A percentile compares a stretch with the other conserved stretches of the same genome.
phyloP scores from a whole-genome alignment of 2,888 invertebrate genomes.

The Pinctada fucata region DNA sequence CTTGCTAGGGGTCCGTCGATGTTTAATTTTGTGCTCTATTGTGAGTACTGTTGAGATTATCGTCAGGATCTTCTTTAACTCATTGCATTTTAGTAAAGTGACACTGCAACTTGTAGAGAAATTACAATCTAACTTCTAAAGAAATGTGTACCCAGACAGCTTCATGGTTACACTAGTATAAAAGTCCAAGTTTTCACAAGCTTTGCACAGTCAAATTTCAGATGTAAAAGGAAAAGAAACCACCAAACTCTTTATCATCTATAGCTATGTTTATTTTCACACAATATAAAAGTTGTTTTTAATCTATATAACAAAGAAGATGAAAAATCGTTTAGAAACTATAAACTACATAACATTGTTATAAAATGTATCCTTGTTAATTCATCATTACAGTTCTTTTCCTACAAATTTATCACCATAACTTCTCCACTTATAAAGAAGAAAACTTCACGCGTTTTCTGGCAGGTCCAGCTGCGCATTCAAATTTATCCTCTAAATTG shows the following conservation, averaged over 20 bases:
- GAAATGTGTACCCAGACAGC: too few species aligned
- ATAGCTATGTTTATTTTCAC: constrained; percentile 5
- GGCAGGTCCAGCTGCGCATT: constrained; percentile 6
- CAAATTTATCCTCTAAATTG: constrained; percentile 6
- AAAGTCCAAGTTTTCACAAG: too few species aligned
- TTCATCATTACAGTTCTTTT: constrained; percentile 6
- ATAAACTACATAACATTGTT: constrained; percentile 6
- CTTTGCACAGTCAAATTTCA: constrained; percentile 1
- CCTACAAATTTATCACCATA: constrained; percentile 5
- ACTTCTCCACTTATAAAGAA: constrained; percentile 1
- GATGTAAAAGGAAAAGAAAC: constrained; percentile 6
- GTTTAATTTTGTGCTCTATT: too few species aligned
- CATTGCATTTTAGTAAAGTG: too few species aligned
- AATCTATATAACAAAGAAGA: constrained; percentile 5
- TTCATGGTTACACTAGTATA: too few species aligned
- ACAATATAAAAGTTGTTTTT: constrained; percentile 8
- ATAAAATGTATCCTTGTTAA: constrained; percentile 1
- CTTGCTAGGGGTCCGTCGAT: too few species aligned
- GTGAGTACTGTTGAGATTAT: too few species aligned
- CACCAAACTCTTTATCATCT: too few species aligned
- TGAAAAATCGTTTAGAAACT: constrained; percentile 2
- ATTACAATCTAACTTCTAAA: too few species aligned
- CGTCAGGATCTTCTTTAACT: too few species aligned
- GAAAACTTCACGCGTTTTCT: background rate
- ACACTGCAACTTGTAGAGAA: too few species aligned